phyloP scores from a whole-genome alignment of 2,888 invertebrate species.

The Tuberolachnus salignus region DNA sequence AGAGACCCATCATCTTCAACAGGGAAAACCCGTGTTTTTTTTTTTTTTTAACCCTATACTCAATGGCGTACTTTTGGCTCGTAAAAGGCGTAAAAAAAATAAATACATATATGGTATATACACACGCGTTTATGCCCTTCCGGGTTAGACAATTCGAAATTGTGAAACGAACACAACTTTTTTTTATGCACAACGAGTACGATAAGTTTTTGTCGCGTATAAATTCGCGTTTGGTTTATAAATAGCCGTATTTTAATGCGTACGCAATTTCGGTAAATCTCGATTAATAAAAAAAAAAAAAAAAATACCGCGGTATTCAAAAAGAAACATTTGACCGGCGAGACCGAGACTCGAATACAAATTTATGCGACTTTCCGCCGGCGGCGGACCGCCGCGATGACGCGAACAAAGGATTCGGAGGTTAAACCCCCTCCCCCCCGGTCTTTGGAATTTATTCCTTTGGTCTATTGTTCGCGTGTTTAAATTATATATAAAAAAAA shows the following conservation, averaged over 20 bases:
- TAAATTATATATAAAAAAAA: not conserved
- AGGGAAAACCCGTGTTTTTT: constrained; percentile 6
- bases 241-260: not conserved
- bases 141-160: not conserved
- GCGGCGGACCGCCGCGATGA: not conserved
- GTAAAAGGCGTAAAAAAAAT: not conserved
- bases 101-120: no score
- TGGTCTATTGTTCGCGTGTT: not conserved
- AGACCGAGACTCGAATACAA: not conserved
- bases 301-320: no score
- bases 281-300: no score
- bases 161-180: not conserved
- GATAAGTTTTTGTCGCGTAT: no score
- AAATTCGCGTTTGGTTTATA: not conserved
- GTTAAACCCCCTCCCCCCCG: no score
- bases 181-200: no score
- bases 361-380: not conserved
- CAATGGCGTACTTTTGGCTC: not conserved
- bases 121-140: not conserved
- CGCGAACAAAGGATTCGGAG: not conserved
- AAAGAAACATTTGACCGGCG: not conserved
- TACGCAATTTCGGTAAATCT: not conserved
- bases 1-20: constrained; percentile 56
- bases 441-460: not conserved
- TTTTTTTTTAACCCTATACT: constrained; percentile 14